A percentile compares a stretch with the other conserved stretches of the same genome.
phyloP scores from a whole-genome alignment of 2,888 invertebrate genomes.

The Agrilus biguttatus region DNA sequence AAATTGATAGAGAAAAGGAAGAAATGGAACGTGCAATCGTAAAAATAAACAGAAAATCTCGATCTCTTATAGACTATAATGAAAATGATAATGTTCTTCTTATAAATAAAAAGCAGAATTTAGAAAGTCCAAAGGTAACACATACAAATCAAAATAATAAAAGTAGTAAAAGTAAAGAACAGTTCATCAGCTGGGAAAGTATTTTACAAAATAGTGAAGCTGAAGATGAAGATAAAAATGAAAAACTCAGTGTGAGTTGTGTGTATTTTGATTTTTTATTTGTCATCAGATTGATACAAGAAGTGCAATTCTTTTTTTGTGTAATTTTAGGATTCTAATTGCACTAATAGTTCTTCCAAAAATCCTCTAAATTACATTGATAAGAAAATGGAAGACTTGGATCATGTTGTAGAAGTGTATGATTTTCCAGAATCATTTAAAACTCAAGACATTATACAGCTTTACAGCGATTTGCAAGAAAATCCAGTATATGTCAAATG shows the following conservation, averaged over 20 bases:
- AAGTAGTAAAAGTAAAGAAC: background rate
- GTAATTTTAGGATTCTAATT: no score
- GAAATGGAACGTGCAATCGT: conserved; percentile 26
- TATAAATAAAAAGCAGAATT: conserved; percentile 10
- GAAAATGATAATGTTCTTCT: conserved; percentile 17
- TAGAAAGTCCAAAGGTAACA: conserved; percentile 7
- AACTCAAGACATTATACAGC: conserved; percentile 28
- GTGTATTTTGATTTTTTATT: no score
- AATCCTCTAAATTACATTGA: background rate
- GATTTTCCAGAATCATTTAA: conserved; percentile 27
- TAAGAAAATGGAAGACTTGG: conserved; percentile 21
- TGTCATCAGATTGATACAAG: no score
- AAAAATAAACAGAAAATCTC: conserved; percentile 25
- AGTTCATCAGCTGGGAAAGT: no score
- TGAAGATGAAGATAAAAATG: conserved; percentile 2
- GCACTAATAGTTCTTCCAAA: no score
- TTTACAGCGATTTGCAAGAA: conserved; percentile 24
- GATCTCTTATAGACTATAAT: conserved; percentile 25
- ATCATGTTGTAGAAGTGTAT: conserved; percentile 29
- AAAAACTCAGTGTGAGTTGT: no score
- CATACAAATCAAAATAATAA: conserved; percentile 2
- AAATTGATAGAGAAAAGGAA: conserved; percentile 23
- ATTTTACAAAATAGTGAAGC: background rate
- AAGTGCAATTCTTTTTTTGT: no score
- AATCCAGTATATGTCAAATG: conserved; percentile 29